phyloP scores from a whole-genome alignment of 2,888 invertebrate genomes.

The Apamea sordens region DNA sequence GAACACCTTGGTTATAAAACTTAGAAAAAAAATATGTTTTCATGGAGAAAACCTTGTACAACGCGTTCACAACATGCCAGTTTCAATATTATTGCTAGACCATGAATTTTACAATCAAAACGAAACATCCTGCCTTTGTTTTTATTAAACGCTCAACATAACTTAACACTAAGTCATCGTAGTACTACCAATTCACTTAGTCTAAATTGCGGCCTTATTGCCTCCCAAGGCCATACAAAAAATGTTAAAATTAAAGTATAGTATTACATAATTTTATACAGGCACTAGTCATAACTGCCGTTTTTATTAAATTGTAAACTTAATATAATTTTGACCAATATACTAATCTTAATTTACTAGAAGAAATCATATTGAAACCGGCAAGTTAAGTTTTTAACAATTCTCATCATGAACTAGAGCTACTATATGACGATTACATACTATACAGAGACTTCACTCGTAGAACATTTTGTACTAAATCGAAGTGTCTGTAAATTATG shows the following conservation, averaged over 20 bases:
- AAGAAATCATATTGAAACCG: conserved; percentile 39
- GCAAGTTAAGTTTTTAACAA: not conserved
- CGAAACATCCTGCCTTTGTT: conserved; percentile 16
- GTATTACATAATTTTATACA: not conserved
- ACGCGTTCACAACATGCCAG: conserved; percentile 20
- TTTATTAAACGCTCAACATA: not conserved
- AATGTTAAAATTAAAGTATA: not conserved
- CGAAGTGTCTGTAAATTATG: conserved; percentile 42
- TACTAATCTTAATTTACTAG: conserved; percentile 13
- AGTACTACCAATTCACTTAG: conserved; percentile 35
- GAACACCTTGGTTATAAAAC: not conserved
- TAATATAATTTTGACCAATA: conserved; percentile 18
- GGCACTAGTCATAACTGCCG: not conserved
- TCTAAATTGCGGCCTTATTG: conserved; percentile 26
- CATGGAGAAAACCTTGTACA: not conserved
- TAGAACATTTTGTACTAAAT: conserved; percentile 2
- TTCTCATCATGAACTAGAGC: conserved; percentile 52
- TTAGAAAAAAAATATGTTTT: not conserved
- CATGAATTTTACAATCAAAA: conserved; percentile 29
- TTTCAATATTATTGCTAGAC: conserved; percentile 49
- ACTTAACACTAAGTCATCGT: conserved; percentile 24
- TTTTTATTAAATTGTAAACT: not conserved
- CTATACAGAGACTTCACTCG: conserved; percentile 24
- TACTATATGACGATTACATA: conserved; percentile 32
- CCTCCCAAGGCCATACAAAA: not conserved